phyloP scores from a whole-genome alignment of 2,888 invertebrate genomes.

The Drosophila neonasuta region DNA sequence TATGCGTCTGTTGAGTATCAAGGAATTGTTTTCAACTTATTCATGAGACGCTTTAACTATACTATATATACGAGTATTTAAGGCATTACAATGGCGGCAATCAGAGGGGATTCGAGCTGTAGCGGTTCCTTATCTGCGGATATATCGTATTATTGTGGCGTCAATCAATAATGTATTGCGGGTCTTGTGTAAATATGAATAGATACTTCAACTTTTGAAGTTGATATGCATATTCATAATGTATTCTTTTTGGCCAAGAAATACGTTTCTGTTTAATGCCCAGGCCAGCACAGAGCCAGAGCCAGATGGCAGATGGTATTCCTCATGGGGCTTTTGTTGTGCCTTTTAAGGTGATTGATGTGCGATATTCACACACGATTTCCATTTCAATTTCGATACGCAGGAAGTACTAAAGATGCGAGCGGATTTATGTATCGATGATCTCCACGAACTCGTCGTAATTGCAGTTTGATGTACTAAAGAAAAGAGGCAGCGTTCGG shows the following conservation, averaged over 20 bases:
- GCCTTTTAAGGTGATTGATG: conserved; percentile 70
- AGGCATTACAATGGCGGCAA: conserved; percentile 1
- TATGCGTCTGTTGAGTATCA: background rate
- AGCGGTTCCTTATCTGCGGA: conserved; percentile 2
- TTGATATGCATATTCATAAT: conserved; percentile 58
- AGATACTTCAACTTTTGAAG: conserved; percentile 55
- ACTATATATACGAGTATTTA: background rate
- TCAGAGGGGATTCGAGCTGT: background rate
- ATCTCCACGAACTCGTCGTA: conserved; percentile 2
- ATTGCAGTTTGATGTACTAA: background rate
- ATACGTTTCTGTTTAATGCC: conserved; percentile 56
- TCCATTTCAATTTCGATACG: conserved; percentile 52
- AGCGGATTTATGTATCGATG: conserved; percentile 9
- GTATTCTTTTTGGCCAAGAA: conserved; percentile 36
- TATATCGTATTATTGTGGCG: conserved; percentile 8
- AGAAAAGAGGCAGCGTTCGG: background rate
- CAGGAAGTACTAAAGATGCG: conserved; percentile 65
- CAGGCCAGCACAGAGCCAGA: background rate
- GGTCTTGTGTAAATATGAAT: conserved; percentile 29
- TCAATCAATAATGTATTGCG: conserved; percentile 16
- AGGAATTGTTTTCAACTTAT: background rate
- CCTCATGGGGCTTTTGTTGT: conserved; percentile 71
- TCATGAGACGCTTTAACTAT: background rate
- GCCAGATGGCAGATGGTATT: conserved; percentile 62
- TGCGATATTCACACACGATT: conserved; percentile 64